A percentile compares a stretch with the other conserved stretches of the same genome.
Evolutionary conservation across 2,113 vertebrate genomes (phyloP).

Genomic region (Galbula dea): DNA sequence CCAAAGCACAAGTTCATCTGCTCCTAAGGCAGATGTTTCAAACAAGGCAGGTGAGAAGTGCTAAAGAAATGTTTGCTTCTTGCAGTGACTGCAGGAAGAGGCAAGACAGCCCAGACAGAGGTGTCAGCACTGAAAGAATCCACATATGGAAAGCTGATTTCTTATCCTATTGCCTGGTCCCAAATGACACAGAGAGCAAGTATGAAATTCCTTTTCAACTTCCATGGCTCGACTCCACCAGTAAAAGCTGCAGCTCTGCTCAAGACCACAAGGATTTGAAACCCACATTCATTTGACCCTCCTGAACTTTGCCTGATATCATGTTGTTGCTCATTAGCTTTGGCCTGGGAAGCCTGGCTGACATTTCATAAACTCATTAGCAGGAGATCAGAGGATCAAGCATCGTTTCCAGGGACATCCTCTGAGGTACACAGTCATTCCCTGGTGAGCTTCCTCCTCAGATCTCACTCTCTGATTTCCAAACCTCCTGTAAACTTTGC

Average conservation of each 20-base stretch:
- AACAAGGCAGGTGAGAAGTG: not conserved
- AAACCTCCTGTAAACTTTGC: not conserved
- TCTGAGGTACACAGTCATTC: not conserved
- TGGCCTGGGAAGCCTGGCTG: slow-evolving; percentile 27
- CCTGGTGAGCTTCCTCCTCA: not conserved
- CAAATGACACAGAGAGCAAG: not conserved
- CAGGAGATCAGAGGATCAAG: slow-evolving; percentile 6
- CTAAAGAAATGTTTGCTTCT: not conserved
- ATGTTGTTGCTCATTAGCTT: slow-evolving; percentile 18
- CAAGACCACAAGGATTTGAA: not conserved
- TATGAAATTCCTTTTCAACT: not conserved
- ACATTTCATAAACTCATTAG: slow-evolving; percentile 43
- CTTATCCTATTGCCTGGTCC: not conserved
- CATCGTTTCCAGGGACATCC: not conserved
- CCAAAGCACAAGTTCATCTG: not conserved
- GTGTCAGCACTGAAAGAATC: not conserved
- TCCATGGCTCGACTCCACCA: not conserved
- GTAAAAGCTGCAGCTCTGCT: not conserved
- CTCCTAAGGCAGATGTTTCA: not conserved
- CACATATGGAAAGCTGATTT: not conserved
- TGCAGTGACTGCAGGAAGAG: not conserved
- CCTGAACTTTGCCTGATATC: slow-evolving; percentile 25
- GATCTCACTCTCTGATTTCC: not conserved
- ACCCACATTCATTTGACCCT: slow-evolving; percentile 30
- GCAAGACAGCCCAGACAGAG: not conserved